A percentile compares a stretch with the other conserved stretches of the same genome.
Conservation (phyloP, 2,113 vertebrate species). For the Coreoperca whiteheadi region DNA sequence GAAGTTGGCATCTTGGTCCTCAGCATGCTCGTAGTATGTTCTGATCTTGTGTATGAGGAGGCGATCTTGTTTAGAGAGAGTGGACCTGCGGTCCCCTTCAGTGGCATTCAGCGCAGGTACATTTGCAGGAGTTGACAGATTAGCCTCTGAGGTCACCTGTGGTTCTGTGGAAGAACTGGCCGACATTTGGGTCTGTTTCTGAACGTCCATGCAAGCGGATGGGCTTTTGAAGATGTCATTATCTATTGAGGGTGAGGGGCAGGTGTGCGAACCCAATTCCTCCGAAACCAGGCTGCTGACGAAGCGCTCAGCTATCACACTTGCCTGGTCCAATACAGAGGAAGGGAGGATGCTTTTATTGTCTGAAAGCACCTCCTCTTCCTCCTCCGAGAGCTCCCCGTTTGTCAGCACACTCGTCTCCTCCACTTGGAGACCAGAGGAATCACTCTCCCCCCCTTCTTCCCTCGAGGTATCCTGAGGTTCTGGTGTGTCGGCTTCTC, state of each 20-base stretch:
- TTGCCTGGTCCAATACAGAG: conserved; percentile 90
- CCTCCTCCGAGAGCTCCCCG: conserved; percentile 86
- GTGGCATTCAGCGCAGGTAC: conserved; percentile 36
- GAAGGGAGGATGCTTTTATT: conserved; percentile 85
- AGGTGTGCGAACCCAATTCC: conserved; percentile 79
- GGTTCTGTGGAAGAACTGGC: conserved; percentile 51
- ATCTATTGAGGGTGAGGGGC: conserved; percentile 73
- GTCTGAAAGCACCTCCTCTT: conserved; percentile 68
- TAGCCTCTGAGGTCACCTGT: not conserved
- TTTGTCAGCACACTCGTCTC: conserved; percentile 87
- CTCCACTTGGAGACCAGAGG: conserved; percentile 69
- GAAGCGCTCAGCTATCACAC: conserved; percentile 87
- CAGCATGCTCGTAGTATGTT: conserved; percentile 91
- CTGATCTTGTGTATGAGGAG: conserved; percentile 92
- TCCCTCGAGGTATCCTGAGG: conserved; percentile 55
- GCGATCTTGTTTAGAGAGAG: conserved; percentile 89
- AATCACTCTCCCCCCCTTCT: conserved; percentile 73
- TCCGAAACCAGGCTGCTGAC: conserved; percentile 84
- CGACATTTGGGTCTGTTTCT: conserved; percentile 67
- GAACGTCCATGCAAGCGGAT: conserved; percentile 85
- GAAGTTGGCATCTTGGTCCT: conserved; percentile 88
- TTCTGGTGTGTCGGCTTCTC: conserved; percentile 37
- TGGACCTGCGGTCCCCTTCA: conserved; percentile 72
- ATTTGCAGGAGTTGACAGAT: conserved; percentile 38
- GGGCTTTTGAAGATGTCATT: conserved; percentile 84